These are phyloP conservation scores for Diachrysia chrysitis DNA, from an alignment of 2,888 invertebrate species.

Conservation along the genomic window DNA sequence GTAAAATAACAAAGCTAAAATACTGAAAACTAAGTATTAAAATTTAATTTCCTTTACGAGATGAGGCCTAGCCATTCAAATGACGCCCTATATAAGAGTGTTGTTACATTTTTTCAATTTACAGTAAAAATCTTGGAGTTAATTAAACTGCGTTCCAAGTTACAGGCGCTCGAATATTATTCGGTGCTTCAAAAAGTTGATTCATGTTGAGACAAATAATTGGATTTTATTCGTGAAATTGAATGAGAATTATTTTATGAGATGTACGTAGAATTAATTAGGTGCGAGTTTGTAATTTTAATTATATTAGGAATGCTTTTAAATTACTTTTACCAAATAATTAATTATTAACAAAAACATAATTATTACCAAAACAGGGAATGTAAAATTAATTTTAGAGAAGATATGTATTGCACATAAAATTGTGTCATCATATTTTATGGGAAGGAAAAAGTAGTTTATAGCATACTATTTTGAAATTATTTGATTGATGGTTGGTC, in stretches of 20 bases:
- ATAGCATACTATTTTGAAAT: too few species aligned
- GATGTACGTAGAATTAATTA: not conserved
- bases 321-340: too few species aligned
- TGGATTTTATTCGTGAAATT: not conserved
- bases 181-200: slow-evolving; percentile 9
- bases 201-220: slow-evolving; percentile 8
- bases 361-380: too few species aligned
- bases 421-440: too few species aligned
- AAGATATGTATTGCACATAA: too few species aligned
- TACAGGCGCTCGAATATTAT: slow-evolving; percentile 22
- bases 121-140: slow-evolving; percentile 68
- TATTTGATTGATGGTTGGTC: too few species aligned
- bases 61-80: slow-evolving; percentile 36
- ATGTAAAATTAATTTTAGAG: too few species aligned
- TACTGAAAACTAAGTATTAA: slow-evolving; percentile 46
- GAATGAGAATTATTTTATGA: not conserved
- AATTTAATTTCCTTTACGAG: slow-evolving; percentile 63
- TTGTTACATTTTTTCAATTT: slow-evolving; percentile 68
- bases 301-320: too few species aligned
- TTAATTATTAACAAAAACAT: too few species aligned
- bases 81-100: slow-evolving; percentile 40
- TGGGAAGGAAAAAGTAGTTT: too few species aligned
- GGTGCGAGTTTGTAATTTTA: not conserved
- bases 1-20: slow-evolving; percentile 13
- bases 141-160: slow-evolving; percentile 59